Evolutionary conservation across 2,797 vertebrate species (phyloP).

Genomic region (Tinamus major): DNA sequence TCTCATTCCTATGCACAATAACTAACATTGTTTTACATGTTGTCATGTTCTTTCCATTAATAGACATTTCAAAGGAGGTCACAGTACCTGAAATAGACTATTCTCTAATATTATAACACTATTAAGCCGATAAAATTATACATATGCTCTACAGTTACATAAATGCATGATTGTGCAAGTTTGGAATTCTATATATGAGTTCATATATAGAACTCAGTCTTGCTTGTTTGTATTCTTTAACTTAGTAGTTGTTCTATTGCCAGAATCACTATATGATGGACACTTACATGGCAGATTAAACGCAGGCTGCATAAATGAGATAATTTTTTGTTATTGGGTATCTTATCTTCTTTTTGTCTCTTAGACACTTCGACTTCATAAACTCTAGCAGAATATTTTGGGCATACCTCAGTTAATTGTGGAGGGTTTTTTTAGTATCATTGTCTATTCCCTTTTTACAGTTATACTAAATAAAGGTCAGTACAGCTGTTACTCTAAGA

Average conservation of each 20-base stretch:
- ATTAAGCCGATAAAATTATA: conserved; percentile 45
- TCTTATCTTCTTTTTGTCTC: not conserved
- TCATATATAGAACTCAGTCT: too few species aligned
- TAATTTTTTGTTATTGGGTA: not conserved
- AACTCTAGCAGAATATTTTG: not conserved
- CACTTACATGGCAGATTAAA: not conserved
- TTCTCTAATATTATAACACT: not conserved
- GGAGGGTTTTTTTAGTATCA: not conserved
- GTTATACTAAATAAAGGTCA: not conserved
- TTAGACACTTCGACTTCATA: not conserved
- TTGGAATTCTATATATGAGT: not conserved
- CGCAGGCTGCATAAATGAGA: not conserved
- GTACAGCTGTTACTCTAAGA: not conserved
- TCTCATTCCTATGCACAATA: not conserved
- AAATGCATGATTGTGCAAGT: conserved; percentile 2
- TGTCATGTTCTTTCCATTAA: conserved; percentile 15
- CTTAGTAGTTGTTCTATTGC: not conserved
- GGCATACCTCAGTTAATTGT: not conserved
- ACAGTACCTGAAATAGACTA: conserved; percentile 30
- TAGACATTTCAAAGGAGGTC: conserved; percentile 38
- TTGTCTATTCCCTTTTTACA: not conserved
- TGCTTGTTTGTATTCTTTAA: not conserved
- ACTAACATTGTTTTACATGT: not conserved
- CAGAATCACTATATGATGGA: not conserved
- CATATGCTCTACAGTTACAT: not conserved